A percentile compares a stretch with the other conserved stretches of the same genome.
These are phyloP conservation scores for Rhagonycha lutea DNA, from an alignment of 2,888 invertebrate species.

Conservation along the genomic window DNA sequence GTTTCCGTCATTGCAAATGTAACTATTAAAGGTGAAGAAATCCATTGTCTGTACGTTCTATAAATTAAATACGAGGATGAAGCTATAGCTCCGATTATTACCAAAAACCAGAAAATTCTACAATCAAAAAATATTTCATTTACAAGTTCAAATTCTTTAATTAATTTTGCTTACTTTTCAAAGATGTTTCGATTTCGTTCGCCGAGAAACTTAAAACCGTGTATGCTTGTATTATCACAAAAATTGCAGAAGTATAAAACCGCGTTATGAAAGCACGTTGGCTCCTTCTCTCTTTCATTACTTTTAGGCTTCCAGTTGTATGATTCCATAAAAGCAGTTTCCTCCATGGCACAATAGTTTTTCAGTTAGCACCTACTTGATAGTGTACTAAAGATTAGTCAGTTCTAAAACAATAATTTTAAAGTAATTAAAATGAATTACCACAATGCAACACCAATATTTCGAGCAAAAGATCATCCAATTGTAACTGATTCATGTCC, in stretches of 20 bases:
- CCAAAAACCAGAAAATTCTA: constrained; percentile 8
- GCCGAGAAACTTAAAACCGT: constrained; percentile 6
- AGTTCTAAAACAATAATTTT: too few species aligned
- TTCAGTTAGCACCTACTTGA: too few species aligned
- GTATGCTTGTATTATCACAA: constrained; percentile 5
- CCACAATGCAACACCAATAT: too few species aligned
- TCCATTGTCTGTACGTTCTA: constrained; percentile 73
- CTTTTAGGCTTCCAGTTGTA: too few species aligned
- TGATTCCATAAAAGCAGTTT: too few species aligned
- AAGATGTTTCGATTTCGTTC: constrained; percentile 1
- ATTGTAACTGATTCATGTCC: too few species aligned
- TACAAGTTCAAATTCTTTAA: background rate
- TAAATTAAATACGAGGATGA: constrained; percentile 54
- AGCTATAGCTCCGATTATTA: background rate
- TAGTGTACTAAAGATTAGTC: too few species aligned
- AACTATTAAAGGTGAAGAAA: constrained; percentile 73
- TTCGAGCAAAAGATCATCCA: too few species aligned
- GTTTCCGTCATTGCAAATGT: constrained; percentile 76
- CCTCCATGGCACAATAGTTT: too few species aligned
- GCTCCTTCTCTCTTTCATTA: background rate
- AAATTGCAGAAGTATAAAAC: background rate
- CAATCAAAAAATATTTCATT: background rate
- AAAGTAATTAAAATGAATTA: too few species aligned
- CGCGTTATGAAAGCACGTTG: background rate
- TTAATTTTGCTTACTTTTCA: constrained; percentile 3